Base-by-base conservation (phyloP, 2,888 invertebrate species). In the Ophion slaviceki region DNA sequence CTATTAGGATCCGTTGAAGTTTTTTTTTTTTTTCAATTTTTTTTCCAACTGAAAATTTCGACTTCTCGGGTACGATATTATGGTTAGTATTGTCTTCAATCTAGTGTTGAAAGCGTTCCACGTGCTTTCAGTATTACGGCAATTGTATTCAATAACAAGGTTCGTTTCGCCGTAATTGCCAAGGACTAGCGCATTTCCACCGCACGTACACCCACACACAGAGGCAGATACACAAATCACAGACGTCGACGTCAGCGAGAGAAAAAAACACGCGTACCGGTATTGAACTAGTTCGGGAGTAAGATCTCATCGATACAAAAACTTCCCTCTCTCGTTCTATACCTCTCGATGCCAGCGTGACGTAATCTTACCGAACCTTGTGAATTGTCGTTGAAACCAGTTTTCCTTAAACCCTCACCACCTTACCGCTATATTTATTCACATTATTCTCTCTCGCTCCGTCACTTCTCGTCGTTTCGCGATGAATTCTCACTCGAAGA, bases 351-450 rank as follows among this genome's bases (percentile, higher is more conserved):
- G 40, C 64, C 45, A 40, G 70, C 14, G 24, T 47, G 59, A 61
- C 24, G 61, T 14, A 45, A 78, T 61, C 62, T 45, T 78, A 66
- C 72, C 72, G 62, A 77, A 53, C 78, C 32, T 53, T 74, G 72
- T 68, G 40, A 83, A 79, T 79, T 79, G 62, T 83, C 32, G 75
- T 62, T 61, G 32, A 59, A 80, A 84, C 75, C 70, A 76, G 84
- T 84, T 80, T 57, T 70, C 57, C 66, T 20, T 36, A 53, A 62
- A 70, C 32, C 45, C 53, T 68, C 17, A 47, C 32, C 47, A 24
- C 53, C 68, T 62, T n/a, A n/a, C 57, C 45, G n/a, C 53, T 47
- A 61, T 28, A 67, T 57, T 74, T 66, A 70, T 36, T 36, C 40
- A 40, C 40, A n/a, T 62, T 71, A 24, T 68, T 59, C 10, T 68